Percentiles rank a stretch among this genome's conserved stretches.
These are phyloP conservation scores for Glyphotaelius pellucidus DNA, from an alignment of 2,888 invertebrate species.

Conservation along the genomic window DNA sequence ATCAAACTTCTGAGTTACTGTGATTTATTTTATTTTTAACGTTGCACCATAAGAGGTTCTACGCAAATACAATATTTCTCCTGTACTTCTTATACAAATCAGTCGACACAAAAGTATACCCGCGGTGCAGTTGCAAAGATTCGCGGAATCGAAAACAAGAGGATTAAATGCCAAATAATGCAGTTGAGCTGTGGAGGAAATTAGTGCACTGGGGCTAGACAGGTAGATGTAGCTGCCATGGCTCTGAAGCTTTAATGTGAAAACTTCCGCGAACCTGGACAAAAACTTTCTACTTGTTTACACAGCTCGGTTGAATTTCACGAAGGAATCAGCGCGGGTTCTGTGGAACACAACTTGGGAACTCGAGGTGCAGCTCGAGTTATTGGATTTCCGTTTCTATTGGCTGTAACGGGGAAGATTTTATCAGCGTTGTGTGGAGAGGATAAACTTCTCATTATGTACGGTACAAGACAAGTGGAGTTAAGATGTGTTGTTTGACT, in stretches of 20 bases:
- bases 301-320: background rate
- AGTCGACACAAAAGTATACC: too few species aligned
- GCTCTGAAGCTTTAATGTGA: background rate
- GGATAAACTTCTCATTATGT: background rate
- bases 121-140: background rate
- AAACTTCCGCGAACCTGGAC: background rate
- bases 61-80: background rate
- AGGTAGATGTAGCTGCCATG: background rate
- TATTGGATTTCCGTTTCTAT: constrained; percentile 6
- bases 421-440: background rate
- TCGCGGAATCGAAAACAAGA: background rate
- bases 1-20: background rate
- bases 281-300: constrained; percentile 2
- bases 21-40: background rate
- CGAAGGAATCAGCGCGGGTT: background rate
- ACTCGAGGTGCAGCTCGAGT: background rate
- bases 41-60: background rate
- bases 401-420: background rate
- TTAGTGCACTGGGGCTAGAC: background rate
- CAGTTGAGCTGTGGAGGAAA: background rate
- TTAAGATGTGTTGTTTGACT: background rate
- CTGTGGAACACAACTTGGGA: background rate
- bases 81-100: background rate
- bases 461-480: background rate
- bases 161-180: background rate